These are phyloP conservation scores for Siniperca obscura DNA, from an alignment of 2,797 vertebrate species.

Conservation along the genomic window DNA sequence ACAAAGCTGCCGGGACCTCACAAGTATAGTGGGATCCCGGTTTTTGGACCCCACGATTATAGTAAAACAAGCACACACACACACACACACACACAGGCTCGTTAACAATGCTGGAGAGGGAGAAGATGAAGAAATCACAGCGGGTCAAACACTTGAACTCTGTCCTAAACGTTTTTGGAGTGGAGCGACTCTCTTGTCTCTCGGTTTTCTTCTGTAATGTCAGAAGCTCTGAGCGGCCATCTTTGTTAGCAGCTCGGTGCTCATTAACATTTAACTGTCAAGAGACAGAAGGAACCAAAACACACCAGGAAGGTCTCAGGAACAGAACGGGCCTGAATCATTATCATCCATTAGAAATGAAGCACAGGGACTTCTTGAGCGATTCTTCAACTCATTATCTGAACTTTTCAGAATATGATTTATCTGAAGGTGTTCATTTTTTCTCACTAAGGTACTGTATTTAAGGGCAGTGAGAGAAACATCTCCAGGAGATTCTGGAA, in stretches of 20 bases:
- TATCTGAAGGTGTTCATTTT: no score
- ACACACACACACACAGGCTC: no score
- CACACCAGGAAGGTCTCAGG: neutral
- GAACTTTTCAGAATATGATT: neutral
- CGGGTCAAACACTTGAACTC: constrained; percentile 31
- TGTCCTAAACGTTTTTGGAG: neutral
- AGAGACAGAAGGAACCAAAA: neutral
- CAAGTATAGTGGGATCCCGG: no score
- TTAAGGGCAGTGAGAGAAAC: no score
- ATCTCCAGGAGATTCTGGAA: no score
- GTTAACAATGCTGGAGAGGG: neutral
- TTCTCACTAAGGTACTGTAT: no score
- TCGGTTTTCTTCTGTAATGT: neutral
- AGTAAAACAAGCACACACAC: neutral
- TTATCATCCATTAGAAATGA: neutral
- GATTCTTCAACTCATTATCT: neutral
- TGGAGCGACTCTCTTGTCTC: neutral
- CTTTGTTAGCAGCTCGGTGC: constrained; percentile 3
- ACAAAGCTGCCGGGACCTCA: no score
- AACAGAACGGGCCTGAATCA: neutral
- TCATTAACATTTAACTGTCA: neutral
- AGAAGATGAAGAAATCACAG: constrained; percentile 1
- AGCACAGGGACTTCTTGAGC: neutral
- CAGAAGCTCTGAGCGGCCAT: neutral
- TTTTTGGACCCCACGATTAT: no score